phyloP scores from a whole-genome alignment of 1,140 invertebrate genomes.

The Hirudo medicinalis region DNA sequence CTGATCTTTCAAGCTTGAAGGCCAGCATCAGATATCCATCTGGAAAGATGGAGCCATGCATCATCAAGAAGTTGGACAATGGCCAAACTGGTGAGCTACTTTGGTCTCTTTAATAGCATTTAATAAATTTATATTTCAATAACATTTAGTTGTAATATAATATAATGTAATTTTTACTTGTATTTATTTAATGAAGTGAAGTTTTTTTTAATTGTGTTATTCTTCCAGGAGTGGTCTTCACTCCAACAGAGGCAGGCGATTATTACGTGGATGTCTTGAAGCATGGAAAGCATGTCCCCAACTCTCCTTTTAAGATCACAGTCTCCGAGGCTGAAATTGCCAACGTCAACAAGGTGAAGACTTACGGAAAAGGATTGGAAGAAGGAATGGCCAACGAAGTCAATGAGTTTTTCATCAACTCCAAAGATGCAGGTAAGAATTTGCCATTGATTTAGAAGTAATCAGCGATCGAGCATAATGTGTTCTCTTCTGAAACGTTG shows the following conservation, averaged over 20 bases:
- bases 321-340: constrained; percentile 79
- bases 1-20: constrained; percentile 75
- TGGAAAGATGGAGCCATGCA: constrained; percentile 86
- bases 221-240: constrained; percentile 76
- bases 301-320: constrained; percentile 91
- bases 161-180: neutral
- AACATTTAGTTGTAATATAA: neutral
- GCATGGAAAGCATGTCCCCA: constrained; percentile 82
- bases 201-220: neutral
- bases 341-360: constrained; percentile 86
- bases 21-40: constrained; percentile 85
- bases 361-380: constrained; percentile 64
- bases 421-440: constrained; percentile 64
- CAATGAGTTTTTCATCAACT: constrained; percentile 85
- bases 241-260: constrained; percentile 81
- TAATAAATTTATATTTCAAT: neutral
- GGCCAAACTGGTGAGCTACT: constrained; percentile 65
- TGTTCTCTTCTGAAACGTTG: neutral
- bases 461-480: neutral
- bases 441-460: neutral
- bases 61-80: constrained; percentile 79
- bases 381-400: constrained; percentile 82
- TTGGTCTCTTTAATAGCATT: neutral
- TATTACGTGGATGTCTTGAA: constrained; percentile 87
- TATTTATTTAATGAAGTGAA: neutral